These are phyloP conservation scores for Malthinus flaveolus DNA, from an alignment of 2,888 invertebrate genomes.

Conservation along the genomic window DNA sequence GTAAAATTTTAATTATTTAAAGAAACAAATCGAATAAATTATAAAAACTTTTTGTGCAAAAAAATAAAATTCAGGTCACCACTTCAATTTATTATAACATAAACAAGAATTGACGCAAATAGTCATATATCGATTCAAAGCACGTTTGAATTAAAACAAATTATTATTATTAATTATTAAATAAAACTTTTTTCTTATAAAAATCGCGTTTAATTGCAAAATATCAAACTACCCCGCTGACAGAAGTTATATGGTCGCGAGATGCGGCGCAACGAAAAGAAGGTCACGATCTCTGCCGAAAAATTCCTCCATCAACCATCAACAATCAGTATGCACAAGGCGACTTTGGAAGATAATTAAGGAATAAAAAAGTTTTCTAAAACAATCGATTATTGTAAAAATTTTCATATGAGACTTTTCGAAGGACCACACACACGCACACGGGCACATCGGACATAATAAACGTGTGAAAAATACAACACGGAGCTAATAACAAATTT, in stretches of 20 bases:
- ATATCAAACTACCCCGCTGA: slow-evolving; percentile 6
- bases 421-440: slow-evolving; percentile 19
- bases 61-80: not conserved
- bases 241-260: slow-evolving; percentile 4
- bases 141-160: slow-evolving; percentile 12
- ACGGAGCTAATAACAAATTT: no score
- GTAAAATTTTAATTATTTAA: not conserved
- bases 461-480: slow-evolving; percentile 11
- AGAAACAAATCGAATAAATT: slow-evolving; percentile 2
- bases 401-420: no score
- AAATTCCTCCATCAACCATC: no score
- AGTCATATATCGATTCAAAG: slow-evolving; percentile 4
- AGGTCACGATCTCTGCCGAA: slow-evolving; percentile 27
- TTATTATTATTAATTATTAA: slow-evolving; percentile 1
- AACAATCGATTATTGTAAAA: slow-evolving; percentile 23
- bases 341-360: slow-evolving; percentile 28
- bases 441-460: no score
- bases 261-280: slow-evolving; percentile 3
- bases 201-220: not conserved
- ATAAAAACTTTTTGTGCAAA: not conserved
- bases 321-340: slow-evolving; percentile 25
- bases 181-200: slow-evolving; percentile 2
- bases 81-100: slow-evolving; percentile 11
- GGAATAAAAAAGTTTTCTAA: slow-evolving; percentile 16
- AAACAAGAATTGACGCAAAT: slow-evolving; percentile 8